Evolutionary conservation across 2,113 vertebrate genomes (phyloP).

Genomic region (Crotalus viridis): DNA sequence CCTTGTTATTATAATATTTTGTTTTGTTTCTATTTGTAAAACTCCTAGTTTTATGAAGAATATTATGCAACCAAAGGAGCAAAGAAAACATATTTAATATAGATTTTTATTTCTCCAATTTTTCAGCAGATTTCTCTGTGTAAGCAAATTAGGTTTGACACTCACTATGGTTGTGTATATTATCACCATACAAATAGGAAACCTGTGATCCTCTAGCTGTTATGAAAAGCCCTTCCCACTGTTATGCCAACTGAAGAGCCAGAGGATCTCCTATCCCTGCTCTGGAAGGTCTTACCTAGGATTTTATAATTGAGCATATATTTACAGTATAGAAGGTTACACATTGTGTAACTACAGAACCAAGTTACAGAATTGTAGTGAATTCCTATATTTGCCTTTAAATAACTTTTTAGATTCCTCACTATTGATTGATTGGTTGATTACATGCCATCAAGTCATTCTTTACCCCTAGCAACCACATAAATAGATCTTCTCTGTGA

Average conservation of each 20-base stretch:
- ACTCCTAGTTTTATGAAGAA: background rate
- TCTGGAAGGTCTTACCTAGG: background rate
- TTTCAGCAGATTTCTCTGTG: background rate
- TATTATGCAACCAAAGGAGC: background rate
- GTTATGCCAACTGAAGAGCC: background rate
- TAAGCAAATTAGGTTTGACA: background rate
- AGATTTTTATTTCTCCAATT: background rate
- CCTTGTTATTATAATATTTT: background rate
- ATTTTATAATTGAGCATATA: background rate
- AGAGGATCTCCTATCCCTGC: background rate
- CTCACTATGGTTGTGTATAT: background rate
- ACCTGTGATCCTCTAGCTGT: background rate
- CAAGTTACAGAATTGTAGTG: background rate
- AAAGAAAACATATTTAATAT: background rate
- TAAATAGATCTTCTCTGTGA: background rate
- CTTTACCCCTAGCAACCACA: background rate
- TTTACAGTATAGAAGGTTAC: background rate
- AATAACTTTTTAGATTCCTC: background rate
- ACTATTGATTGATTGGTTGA: background rate
- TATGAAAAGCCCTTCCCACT: background rate
- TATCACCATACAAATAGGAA: slow-evolving; percentile 14
- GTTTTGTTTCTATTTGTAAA: background rate
- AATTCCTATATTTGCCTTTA: background rate
- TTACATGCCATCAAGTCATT: background rate
- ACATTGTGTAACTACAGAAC: background rate